A percentile compares a stretch with the other conserved stretches of the same genome.
These are phyloP conservation scores for Borostomias antarcticus DNA, from an alignment of 2,797 vertebrate genomes.

Conservation along the genomic window DNA sequence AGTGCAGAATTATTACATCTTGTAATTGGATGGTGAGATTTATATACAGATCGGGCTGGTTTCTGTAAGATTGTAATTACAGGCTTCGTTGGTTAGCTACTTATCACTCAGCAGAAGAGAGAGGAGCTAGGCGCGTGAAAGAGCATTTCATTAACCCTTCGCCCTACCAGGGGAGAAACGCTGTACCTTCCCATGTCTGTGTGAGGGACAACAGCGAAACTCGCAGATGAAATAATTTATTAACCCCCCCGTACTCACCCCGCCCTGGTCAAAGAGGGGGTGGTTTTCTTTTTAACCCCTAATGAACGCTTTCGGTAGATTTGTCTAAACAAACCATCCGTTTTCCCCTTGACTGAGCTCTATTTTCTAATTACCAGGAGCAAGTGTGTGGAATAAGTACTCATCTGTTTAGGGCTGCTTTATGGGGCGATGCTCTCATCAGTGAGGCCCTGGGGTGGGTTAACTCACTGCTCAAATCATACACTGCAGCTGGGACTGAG, in stretches of 20 bases:
- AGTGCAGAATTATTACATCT: conserved; percentile 99
- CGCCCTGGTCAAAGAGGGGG: conserved; percentile 82
- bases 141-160: conserved; percentile 99
- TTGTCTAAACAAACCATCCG: conserved; percentile 86
- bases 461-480: conserved; percentile 28
- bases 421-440: conserved; percentile 65
- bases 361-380: conserved; percentile 91
- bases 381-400: conserved; percentile 90
- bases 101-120: conserved; percentile 99
- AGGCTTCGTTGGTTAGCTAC: conserved; percentile 99
- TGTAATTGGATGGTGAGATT: conserved; percentile 99
- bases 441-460: conserved; percentile 29
- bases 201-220: conserved; percentile 96
- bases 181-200: conserved; percentile 94
- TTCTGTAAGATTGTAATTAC: conserved; percentile 99
- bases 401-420: conserved; percentile 84
- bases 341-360: conserved; percentile 91
- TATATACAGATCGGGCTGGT: conserved; percentile 99
- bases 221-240: conserved; percentile 94
- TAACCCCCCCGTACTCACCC: conserved; percentile 58
- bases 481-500: conserved; percentile 26
- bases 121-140: conserved; percentile 96
- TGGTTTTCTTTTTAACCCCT: conserved; percentile 85
- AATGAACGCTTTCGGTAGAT: conserved; percentile 86
- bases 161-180: conserved; percentile 89